Percentiles rank a stretch among this genome's conserved stretches.
Evolutionary conservation across 2,797 vertebrate genomes (phyloP).

Genomic region (Myripristis jacobus): DNA sequence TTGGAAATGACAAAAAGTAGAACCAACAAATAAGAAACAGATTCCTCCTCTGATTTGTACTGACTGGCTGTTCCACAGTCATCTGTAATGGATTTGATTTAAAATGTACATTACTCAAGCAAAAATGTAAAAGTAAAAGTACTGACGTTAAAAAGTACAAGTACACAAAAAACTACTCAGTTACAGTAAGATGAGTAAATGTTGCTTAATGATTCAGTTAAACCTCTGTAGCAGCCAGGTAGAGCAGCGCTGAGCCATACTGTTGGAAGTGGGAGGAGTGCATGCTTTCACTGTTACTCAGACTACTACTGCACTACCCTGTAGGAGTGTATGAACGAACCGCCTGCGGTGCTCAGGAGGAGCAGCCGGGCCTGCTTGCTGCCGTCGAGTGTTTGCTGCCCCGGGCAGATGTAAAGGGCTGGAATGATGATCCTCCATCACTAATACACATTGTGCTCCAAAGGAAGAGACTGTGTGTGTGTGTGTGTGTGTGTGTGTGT

Average conservation of each 20-base stretch:
- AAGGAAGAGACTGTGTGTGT: slow-evolving; percentile 43
- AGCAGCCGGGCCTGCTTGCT: slow-evolving; percentile 64
- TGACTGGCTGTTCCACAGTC: too few relatives aligned
- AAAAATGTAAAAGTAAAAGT: too few relatives aligned
- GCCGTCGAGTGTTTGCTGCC: slow-evolving; percentile 67
- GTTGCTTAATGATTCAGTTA: too few relatives aligned
- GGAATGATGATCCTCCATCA: slow-evolving; percentile 70
- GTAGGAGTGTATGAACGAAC: slow-evolving; percentile 55
- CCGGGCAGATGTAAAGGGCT: slow-evolving; percentile 62
- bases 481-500: neutral
- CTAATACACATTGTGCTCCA: slow-evolving; percentile 73
- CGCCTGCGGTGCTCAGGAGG: slow-evolving; percentile 45
- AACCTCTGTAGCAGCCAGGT: too few relatives aligned
- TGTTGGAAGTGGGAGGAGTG: slow-evolving; percentile 34
- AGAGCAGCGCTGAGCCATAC: slow-evolving; percentile 31
- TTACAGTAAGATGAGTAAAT: too few relatives aligned
- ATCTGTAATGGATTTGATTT: too few relatives aligned
- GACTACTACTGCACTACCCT: slow-evolving; percentile 40
- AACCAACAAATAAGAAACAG: too few relatives aligned
- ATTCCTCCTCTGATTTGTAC: too few relatives aligned
- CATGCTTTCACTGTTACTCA: slow-evolving; percentile 54
- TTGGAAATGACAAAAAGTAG: too few relatives aligned
- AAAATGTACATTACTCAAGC: too few relatives aligned
- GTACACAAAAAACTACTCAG: too few relatives aligned
- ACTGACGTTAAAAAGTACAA: too few relatives aligned